Evolutionary conservation across 2,797 vertebrate genomes (phyloP).

Genomic region (Pelochelys cantorii): DNA sequence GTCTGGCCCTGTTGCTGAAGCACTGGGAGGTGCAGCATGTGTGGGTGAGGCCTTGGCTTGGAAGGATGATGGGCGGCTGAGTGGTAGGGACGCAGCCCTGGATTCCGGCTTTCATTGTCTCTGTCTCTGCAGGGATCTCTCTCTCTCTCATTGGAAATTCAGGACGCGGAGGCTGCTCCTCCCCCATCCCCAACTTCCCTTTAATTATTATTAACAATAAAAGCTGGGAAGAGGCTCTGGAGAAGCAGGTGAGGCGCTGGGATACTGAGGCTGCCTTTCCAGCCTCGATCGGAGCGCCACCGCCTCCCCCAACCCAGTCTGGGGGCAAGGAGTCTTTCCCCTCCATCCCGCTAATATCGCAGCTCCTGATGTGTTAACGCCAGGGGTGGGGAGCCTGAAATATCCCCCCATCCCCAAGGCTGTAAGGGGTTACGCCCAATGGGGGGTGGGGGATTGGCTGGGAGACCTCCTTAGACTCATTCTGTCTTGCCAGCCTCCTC

Average conservation of each 20-base stretch:
- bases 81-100: not conserved
- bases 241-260: not conserved
- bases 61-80: not conserved
- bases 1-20: not conserved
- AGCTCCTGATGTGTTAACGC: not conserved
- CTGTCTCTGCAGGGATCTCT: not conserved
- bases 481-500: not conserved
- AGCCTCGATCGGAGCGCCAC: too few relatives aligned
- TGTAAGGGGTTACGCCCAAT: rapidly evolving
- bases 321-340: not conserved
- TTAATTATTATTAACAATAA: not conserved
- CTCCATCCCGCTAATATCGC: not conserved
- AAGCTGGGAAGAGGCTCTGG: not conserved
- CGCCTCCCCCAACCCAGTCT: too few relatives aligned
- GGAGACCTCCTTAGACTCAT: not conserved
- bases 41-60: not conserved
- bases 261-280: not conserved
- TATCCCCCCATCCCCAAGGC: not conserved
- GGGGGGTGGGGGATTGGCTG: not conserved
- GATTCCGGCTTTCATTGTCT: not conserved
- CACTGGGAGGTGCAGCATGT: not conserved
- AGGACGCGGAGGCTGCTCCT: not conserved
- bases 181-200: not conserved
- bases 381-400: not conserved
- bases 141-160: not conserved